Evolutionary conservation across 2,113 vertebrate species (phyloP).

Genomic region (Tinamus guttatus): DNA sequence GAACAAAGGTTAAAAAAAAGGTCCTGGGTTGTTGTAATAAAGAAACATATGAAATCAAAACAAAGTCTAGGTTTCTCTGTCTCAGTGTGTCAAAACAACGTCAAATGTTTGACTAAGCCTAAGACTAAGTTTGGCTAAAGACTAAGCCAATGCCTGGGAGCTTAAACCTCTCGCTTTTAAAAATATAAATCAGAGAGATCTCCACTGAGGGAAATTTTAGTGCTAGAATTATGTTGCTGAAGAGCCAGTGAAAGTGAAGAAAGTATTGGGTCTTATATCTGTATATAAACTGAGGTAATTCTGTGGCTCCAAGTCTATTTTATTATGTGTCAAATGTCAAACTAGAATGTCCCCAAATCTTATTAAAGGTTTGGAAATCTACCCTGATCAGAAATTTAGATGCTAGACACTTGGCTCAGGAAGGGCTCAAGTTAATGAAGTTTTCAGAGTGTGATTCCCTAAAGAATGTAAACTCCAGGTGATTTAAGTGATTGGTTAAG

Average conservation of each 20-base stretch:
- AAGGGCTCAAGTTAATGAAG: not conserved
- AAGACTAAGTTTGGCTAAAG: no score
- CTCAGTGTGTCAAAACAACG: not conserved
- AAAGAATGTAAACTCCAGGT: not conserved
- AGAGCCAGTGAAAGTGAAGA: not conserved
- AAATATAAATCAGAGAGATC: not conserved
- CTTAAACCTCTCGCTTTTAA: not conserved
- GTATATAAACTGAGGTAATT: not conserved
- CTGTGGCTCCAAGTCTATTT: not conserved
- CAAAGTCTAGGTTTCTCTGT: not conserved
- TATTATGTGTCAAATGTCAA: not conserved
- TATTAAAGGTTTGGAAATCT: not conserved
- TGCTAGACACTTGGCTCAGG: not conserved
- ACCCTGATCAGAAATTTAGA: not conserved
- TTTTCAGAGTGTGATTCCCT: not conserved
- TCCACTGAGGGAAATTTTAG: not conserved
- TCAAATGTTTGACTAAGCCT: not conserved
- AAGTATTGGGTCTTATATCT: not conserved
- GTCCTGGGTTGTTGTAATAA: not conserved
- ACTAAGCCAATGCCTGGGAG: not conserved
- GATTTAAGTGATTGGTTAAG: not conserved
- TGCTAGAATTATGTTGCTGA: not conserved
- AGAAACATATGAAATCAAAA: not conserved
- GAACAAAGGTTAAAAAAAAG: not conserved
- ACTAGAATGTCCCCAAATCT: not conserved